Conservation (phyloP, 35 echinoderm and acorn worm genomes). For the Eucidaris tribuloides region DNA sequence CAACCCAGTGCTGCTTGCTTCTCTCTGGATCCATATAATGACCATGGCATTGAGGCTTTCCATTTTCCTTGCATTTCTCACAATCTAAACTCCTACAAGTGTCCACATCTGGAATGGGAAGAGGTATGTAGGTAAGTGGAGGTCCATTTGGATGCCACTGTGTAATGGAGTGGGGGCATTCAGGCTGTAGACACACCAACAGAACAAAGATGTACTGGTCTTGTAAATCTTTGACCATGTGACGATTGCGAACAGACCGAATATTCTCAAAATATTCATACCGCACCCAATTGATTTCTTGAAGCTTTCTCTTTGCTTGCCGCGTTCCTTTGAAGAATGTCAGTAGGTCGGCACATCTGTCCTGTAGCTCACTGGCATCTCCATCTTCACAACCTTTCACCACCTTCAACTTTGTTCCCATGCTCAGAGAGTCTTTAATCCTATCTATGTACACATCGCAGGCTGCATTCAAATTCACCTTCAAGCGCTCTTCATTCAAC, state of each 20-base stretch:
- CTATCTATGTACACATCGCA: neutral
- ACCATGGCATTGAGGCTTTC: neutral
- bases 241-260: neutral
- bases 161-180: neutral
- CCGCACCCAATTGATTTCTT: neutral
- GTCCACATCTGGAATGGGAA: neutral
- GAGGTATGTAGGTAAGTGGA: neutral
- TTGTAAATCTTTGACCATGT: neutral
- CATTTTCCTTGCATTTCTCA: neutral
- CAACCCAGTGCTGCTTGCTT: neutral
- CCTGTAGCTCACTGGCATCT: neutral
- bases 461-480: neutral
- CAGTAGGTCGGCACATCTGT: neutral
- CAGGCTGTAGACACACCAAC: neutral
- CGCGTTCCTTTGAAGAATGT: neutral
- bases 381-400: neutral
- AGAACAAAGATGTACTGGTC: neutral
- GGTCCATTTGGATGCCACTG: neutral
- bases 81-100: neutral
- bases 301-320: neutral
- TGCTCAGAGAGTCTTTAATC: neutral
- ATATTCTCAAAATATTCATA: neutral
- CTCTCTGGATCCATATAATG: neutral
- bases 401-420: neutral
- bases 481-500: neutral